A percentile compares a stretch with the other conserved stretches of the same genome.
Evolutionary conservation across 2,888 invertebrate genomes (phyloP).

Genomic region (Nineta flava): DNA sequence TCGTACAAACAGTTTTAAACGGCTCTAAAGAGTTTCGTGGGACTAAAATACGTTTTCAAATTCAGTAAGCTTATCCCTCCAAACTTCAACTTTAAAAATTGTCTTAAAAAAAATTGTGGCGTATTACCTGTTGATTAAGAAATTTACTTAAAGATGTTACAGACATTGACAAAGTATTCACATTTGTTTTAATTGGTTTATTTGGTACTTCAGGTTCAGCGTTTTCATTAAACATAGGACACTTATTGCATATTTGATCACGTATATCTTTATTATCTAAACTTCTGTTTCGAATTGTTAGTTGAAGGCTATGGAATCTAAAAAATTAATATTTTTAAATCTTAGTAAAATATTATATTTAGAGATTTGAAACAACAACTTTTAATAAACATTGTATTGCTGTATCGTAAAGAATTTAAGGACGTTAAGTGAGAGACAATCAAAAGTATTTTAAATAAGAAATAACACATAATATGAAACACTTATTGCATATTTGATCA

Average conservation of each 20-base stretch:
- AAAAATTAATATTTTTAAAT: slow-evolving; percentile 6
- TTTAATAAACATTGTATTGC: too few relatives aligned
- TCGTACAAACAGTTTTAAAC: too few relatives aligned
- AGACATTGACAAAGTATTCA: slow-evolving; percentile 17
- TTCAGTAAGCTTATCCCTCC: too few relatives aligned
- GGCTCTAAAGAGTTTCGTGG: too few relatives aligned
- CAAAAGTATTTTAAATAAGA: too few relatives aligned
- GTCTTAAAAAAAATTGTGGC: not conserved
- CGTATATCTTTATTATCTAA: slow-evolving; percentile 39
- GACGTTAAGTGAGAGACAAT: too few relatives aligned
- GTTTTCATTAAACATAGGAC: slow-evolving; percentile 13
- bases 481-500: slow-evolving; percentile 24
- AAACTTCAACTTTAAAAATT: slow-evolving; percentile 2
- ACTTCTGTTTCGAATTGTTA: slow-evolving; percentile 50
- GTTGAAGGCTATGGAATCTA: slow-evolving; percentile 48
- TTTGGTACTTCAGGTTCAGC: not conserved
- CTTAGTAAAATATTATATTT: too few relatives aligned
- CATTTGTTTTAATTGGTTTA: not conserved
- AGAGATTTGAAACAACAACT: too few relatives aligned
- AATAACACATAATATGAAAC: too few relatives aligned
- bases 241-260: slow-evolving; percentile 24
- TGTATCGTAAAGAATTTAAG: too few relatives aligned
- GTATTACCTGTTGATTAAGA: slow-evolving; percentile 20
- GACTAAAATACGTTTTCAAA: too few relatives aligned
- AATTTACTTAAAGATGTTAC: slow-evolving; percentile 28